Percentiles rank a stretch among this genome's conserved stretches.
Evolutionary conservation across 37 sponge, comb jelly and placozoan genomes (phyloP).

Genomic region (Petrosia ficiformis): DNA sequence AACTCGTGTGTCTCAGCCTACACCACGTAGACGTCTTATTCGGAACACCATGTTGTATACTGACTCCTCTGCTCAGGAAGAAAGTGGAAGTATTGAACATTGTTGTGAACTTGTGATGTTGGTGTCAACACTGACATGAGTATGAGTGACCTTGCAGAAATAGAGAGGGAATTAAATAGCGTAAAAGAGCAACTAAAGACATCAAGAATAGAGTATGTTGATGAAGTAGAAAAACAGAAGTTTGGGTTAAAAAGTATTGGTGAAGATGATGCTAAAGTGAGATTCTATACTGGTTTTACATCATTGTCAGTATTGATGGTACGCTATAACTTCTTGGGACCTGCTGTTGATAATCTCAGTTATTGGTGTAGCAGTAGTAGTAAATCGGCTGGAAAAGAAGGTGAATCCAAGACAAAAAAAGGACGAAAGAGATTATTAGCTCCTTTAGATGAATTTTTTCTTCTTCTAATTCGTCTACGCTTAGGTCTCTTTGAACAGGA

Average conservation of each 20-base stretch:
- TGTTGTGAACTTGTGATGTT: too few relatives aligned
- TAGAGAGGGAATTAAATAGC: background rate
- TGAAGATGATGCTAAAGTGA: slow-evolving; percentile 37
- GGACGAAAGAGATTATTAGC: slow-evolving; percentile 22
- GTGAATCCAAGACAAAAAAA: slow-evolving; percentile 11
- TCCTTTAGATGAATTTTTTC: slow-evolving; percentile 26
- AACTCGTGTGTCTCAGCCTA: slow-evolving; percentile 10
- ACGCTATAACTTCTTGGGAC: slow-evolving; percentile 33
- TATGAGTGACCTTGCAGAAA: background rate
- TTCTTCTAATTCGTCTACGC: slow-evolving; percentile 13
- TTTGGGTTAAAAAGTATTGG: slow-evolving; percentile 16
- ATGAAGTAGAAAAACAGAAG: background rate
- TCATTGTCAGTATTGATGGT: slow-evolving; percentile 19
- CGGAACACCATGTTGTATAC: too few relatives aligned
- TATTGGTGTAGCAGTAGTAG: slow-evolving; percentile 24
- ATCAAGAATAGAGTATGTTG: background rate
- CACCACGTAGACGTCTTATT: slow-evolving; percentile 5
- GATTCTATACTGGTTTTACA: slow-evolving; percentile 49
- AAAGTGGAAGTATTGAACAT: too few relatives aligned
- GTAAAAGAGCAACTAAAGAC: background rate
- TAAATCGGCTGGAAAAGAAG: too few relatives aligned
- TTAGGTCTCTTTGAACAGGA: slow-evolving; percentile 24
- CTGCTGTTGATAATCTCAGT: slow-evolving; percentile 15
- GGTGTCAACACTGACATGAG: background rate
- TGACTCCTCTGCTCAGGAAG: too few relatives aligned